Evolutionary conservation across 2,888 invertebrate species (phyloP).

Genomic region (Helleia helle): DNA sequence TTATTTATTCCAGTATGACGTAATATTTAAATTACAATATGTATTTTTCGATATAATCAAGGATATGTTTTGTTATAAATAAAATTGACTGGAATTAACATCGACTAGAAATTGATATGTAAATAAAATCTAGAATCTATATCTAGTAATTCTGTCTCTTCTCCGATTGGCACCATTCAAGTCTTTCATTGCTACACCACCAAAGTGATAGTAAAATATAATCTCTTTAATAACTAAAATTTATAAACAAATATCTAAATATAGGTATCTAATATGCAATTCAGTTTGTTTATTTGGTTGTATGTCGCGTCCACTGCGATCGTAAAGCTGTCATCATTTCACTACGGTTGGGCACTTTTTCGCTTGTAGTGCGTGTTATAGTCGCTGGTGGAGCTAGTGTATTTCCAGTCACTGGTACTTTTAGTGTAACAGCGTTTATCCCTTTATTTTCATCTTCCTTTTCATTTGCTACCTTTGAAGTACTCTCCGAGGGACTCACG

Average conservation of each 20-base stretch:
- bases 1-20: too few relatives aligned
- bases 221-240: conserved; percentile 10
- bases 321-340: conserved; percentile 89
- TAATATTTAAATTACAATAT: too few relatives aligned
- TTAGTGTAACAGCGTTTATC: conserved; percentile 64
- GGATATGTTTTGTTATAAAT: conserved; percentile 2
- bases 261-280: too few relatives aligned
- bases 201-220: conserved; percentile 6
- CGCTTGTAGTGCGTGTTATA: conserved; percentile 87
- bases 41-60: too few relatives aligned
- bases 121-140: conserved; percentile 18
- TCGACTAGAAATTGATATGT: conserved; percentile 27
- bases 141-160: conserved; percentile 5
- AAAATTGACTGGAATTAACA: conserved; percentile 4
- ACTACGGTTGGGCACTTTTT: conserved; percentile 88
- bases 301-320: conserved; percentile 89
- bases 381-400: conserved; percentile 74
- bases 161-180: conserved; percentile 11
- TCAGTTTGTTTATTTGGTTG: conserved; percentile 78
- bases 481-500: conserved; percentile 64
- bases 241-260: conserved; percentile 2
- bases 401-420: conserved; percentile 58
- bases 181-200: conserved; percentile 3
- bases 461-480: conserved; percentile 40
- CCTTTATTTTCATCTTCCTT: conserved; percentile 27